Base-by-base conservation (phyloP, 2,797 vertebrate species). In the Fistularia tabacaria region DNA sequence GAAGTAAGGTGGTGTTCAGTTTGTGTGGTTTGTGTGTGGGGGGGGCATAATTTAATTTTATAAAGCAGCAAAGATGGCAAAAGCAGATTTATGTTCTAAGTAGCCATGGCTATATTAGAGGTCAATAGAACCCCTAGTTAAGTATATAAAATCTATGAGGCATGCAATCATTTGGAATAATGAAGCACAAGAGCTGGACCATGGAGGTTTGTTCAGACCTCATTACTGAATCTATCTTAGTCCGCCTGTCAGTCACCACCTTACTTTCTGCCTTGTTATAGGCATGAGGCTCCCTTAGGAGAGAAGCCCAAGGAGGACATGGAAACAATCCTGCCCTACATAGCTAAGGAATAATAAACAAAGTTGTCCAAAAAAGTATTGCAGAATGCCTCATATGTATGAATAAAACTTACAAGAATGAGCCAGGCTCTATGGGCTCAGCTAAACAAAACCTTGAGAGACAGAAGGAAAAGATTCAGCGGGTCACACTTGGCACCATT, bases 201-300 rank as follows among this genome's bases (percentile, higher is more conserved):
- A 63, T 12, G 8, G 65, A 46, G 64, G 66, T 49, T 73, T 71
- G 70, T 73, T 74, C 68, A 61, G 69, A 78, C 73, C 75, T 86
- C 77, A 85, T 86, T 85, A 88, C 75, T 54, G 74, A 79, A 59
- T 77, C 60, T 57, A 68, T 79, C 72, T 79, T 71, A 54, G 73
- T 9, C 46, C 60, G 70, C 72, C 80, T 83, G 85, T 87, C 87
- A 85, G 65, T 86, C 83, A 75, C 77, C 76, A 79, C 74, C 81
- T 85, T 78, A 82, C 80, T 77, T 72, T 77, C 61, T 76, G 76
- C 76, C 77, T 81, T 80, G 80, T 86, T 82, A 85, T 68, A 57
- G 67, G 51, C 65, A 67, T 69, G 76, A 76, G 66, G 77, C 68
- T 82, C 77, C 75, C 75, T 49, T 14, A 69, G 76, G 80, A 86